Evolutionary conservation across 1,140 invertebrate genomes (phyloP).

Genomic region (Globodera ellingtonae): DNA sequence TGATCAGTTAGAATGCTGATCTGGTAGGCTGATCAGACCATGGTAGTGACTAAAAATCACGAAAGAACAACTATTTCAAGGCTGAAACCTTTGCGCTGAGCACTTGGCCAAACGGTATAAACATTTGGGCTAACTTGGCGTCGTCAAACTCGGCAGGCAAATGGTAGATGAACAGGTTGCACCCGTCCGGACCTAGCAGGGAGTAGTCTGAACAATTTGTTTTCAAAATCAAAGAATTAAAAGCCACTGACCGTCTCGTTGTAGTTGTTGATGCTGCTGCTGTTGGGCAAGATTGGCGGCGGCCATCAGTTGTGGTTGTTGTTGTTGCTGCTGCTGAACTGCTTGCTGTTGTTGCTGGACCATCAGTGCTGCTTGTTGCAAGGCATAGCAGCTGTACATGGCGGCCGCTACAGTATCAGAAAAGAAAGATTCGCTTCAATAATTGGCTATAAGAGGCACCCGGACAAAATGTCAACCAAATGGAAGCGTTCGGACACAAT

Average conservation of each 20-base stretch:
- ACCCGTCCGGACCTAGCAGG: conserved; percentile 80
- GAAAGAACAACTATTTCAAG: too few species aligned
- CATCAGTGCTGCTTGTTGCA: conserved; percentile 80
- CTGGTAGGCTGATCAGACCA: too few species aligned
- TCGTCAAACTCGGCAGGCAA: conserved; percentile 99
- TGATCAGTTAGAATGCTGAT: too few species aligned
- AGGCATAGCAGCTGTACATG: conserved; percentile 85
- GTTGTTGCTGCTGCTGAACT: conserved; percentile 77
- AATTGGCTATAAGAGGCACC: too few species aligned
- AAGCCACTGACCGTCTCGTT: conserved; percentile 24
- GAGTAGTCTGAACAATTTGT: conserved; percentile 38
- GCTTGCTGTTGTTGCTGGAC: conserved; percentile 86
- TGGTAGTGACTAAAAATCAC: too few species aligned
- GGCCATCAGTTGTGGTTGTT: conserved; percentile 81
- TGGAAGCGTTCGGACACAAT: background rate
- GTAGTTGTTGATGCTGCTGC: conserved; percentile 67
- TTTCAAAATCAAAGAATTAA: background rate
- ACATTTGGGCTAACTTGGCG: conserved; percentile 98
- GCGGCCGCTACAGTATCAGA: conserved; percentile 74
- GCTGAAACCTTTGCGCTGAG: conserved; percentile 83
- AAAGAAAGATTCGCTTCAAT: background rate
- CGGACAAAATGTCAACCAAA: too few species aligned
- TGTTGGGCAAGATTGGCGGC: conserved; percentile 71
- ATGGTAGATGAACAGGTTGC: conserved; percentile 99
- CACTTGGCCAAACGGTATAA: conserved; percentile 96